Evolutionary conservation across 1,140 invertebrate species (phyloP).

Genomic region (Diachasmimorpha longicaudata): DNA sequence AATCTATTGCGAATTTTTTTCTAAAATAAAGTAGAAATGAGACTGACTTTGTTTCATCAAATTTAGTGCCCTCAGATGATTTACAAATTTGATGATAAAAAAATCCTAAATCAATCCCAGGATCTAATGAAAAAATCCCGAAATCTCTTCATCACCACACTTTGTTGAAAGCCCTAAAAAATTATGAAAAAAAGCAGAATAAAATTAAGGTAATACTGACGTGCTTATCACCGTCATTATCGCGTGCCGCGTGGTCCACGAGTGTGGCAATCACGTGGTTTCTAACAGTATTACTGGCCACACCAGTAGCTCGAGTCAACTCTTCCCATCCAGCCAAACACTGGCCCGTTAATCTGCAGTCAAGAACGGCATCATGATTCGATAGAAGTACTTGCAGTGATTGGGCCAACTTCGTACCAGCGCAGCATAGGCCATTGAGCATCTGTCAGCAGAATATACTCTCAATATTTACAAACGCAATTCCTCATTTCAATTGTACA

Average conservation of each 20-base stretch:
- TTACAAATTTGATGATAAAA: no score
- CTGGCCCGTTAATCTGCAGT: conserved; percentile 58
- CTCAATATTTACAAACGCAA: not conserved
- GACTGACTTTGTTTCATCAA: no score
- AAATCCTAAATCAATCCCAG: no score
- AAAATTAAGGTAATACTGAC: conserved; percentile 37
- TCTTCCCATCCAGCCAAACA: conserved; percentile 69
- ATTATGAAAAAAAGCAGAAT: not conserved
- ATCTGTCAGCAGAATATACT: conserved; percentile 55
- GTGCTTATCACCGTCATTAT: conserved; percentile 54
- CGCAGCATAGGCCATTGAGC: conserved; percentile 67
- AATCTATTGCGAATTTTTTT: no score
- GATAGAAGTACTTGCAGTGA: conserved; percentile 65
- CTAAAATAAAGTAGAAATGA: no score
- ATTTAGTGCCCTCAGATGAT: no score
- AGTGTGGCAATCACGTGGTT: conserved; percentile 68
- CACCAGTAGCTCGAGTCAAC: conserved; percentile 65
- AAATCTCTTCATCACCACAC: no score
- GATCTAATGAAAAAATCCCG: no score
- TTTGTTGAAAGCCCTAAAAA: no score
- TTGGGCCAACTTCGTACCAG: conserved; percentile 66
- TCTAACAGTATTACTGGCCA: conserved; percentile 69
- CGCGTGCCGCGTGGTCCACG: conserved; percentile 62
- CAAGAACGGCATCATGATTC: conserved; percentile 64
- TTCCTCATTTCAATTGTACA: not conserved